Evolutionary conservation across 2,888 invertebrate genomes (phyloP), one percentile per base, ranked within the genome.

Genomic region (Lycaena phlaeas): DNA sequence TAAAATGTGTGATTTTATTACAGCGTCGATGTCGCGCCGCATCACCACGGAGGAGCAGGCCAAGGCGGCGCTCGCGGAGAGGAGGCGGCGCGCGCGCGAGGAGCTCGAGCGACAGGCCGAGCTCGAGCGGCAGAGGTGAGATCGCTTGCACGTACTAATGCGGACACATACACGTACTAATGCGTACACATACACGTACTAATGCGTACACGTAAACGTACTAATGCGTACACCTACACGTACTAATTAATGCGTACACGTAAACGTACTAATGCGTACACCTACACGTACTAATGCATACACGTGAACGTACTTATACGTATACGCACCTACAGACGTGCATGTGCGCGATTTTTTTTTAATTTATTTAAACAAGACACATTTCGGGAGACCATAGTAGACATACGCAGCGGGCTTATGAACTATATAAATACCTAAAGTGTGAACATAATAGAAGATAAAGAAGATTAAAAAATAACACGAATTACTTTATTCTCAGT

Each of bases 41-140:
- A 94, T 95, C 52, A 94, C 92, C 6, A 95, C 95, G 2, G 96
- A 95, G 76, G 96, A 95, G 69, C 91, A 96, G 68, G 97, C 97
- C 5, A 97, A 96, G 75, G 96, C 96, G 11, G 96, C 96, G 41
- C 81, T 97, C 42, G 96, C 97, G 0, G 97, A 97, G 82, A 87
- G 95, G 46, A 85, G 97, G 51, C 87, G 95, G 43, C 84, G 94
- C 45, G 96, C 96, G 7, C 78, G 97, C 11, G 97, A 96, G 77
- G 96, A 96, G 70, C 93, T 96, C 7, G 97, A 97, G 85, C 77
- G 49, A 1, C 51, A 51, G 45, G 47, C 54, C 1, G 52, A 53
- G 37, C 27, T 50, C 2, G 50, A 51, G 40, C 41, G 72, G 2
- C 65, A 60, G 48, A 61, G 75, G 74, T 72, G 9, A 10, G 2